Percentiles rank a stretch among this genome's conserved stretches.
These are phyloP conservation scores for Mesorhabditis spiculigera DNA, from an alignment of 2,888 invertebrate species.

Conservation along the genomic window DNA sequence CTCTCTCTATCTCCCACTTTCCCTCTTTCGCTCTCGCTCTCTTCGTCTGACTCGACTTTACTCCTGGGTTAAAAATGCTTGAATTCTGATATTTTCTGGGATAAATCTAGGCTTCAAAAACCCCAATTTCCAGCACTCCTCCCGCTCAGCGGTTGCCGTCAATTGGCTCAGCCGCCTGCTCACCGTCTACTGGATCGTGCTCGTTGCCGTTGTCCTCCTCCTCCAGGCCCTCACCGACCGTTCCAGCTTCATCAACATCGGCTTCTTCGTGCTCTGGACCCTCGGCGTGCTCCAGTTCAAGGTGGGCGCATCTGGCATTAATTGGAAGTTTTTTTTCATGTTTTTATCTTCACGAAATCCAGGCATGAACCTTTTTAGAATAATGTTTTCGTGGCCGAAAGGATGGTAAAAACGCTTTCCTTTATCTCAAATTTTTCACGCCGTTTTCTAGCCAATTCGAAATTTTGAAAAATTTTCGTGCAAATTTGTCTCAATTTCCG, in stretches of 20 bases:
- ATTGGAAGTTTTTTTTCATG: neutral
- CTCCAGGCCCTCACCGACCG: conserved; percentile 65
- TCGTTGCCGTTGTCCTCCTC: conserved; percentile 86
- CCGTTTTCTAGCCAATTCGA: too few species aligned
- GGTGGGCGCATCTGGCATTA: conserved; percentile 63
- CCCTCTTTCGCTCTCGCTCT: neutral
- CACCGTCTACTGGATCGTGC: conserved; percentile 92
- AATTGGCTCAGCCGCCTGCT: conserved; percentile 64
- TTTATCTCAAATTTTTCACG: too few species aligned
- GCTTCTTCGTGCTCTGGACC: conserved; percentile 93
- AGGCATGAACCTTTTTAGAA: too few species aligned
- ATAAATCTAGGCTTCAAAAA: neutral
- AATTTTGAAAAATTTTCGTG: too few species aligned
- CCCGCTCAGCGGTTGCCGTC: conserved; percentile 15
- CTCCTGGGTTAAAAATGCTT: neutral
- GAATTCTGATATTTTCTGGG: neutral
- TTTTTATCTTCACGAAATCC: neutral
- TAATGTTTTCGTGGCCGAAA: too few species aligned
- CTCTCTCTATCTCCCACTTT: neutral
- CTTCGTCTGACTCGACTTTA: neutral
- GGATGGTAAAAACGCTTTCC: too few species aligned
- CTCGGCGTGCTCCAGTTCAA: conserved; percentile 88
- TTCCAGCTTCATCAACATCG: conserved; percentile 86
- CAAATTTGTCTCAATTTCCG: too few species aligned
- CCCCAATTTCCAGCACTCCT: neutral